Base-by-base conservation (phyloP, 2,797 vertebrate genomes). In the Echeneis naucrates region DNA sequence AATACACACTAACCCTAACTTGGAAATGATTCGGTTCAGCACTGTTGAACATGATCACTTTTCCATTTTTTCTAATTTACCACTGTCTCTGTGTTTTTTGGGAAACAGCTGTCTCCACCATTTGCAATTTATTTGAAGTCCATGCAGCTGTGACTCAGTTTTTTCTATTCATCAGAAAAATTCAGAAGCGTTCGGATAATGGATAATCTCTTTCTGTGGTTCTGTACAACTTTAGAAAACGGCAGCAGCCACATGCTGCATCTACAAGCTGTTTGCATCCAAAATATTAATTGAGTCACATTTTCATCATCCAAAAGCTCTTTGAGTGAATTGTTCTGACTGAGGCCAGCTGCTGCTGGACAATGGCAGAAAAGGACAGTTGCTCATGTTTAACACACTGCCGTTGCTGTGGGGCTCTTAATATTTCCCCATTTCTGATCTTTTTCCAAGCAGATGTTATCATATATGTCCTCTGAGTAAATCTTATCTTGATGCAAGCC, bases 261-360 rank as follows among this genome's bases (percentile, higher is more conserved):
- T 53, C 62, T 35, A 45, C 32, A 55, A 26, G 40, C 59, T 64
- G 21, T 47, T 69, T 38, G 70, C 51, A 50, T 72, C 14, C 35
- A 62, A 56, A 68, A 13, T 24, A 5, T 40, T 33, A n/a, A 50
- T 44, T 12, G 26, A 59, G n/a, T 50, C 45, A 23, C 32, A 64
- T 56, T 33, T 52, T 52, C 26, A 27, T 64, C 32, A 38, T 72
- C 57, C 72, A 76, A 54, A 80, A 62, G 33, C 37, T 80, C 47
- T 68, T 74, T 83, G 26, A 44, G 48, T 26, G 21, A 56, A 21
- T 55, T 72, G 50, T 48, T 73, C 35, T 48, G 51, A 54, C 42
- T 61, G 67, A 52, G 5, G 68, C 61, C 65, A 75, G 75, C 66
- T 59, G 57, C 72, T 75, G 30, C 10, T 45, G 53, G 59, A 76